Evolutionary conservation across 1,140 invertebrate species (phyloP).

Genomic region (Venustaconcha ellipsiformis): DNA sequence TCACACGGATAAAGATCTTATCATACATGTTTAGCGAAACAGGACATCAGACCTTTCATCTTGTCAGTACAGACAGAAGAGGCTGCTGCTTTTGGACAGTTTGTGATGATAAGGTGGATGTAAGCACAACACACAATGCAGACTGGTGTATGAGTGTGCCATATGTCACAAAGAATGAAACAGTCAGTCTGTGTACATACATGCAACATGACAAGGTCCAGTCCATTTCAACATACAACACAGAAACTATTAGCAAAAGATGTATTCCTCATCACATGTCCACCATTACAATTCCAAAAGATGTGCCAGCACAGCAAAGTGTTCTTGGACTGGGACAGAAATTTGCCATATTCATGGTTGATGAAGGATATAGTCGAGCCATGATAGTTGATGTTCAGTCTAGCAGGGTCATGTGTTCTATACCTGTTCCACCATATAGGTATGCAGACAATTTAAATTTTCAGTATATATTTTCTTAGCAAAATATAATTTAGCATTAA

Average conservation of each 20-base stretch:
- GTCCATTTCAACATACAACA: conserved; percentile 18
- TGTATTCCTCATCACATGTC: conserved; percentile 23
- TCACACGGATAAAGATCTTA: conserved; percentile 26
- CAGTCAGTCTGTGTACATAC: conserved; percentile 20
- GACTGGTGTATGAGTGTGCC: conserved; percentile 33
- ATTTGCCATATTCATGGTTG: conserved; percentile 32
- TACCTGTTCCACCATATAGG: conserved; percentile 28
- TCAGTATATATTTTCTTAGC: too few species aligned
- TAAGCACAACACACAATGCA: conserved; percentile 27
- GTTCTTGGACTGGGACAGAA: conserved; percentile 28
- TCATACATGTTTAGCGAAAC: conserved; percentile 4
- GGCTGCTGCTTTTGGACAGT: conserved; percentile 33
- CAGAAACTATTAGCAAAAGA: conserved; percentile 17
- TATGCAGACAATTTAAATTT: neutral
- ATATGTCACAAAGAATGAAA: neutral
- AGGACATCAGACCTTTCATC: conserved; percentile 9
- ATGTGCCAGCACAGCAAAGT: conserved; percentile 23
- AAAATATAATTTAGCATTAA: too few species aligned
- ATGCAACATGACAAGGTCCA: conserved; percentile 20
- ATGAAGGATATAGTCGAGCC: conserved; percentile 28
- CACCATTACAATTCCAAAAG: conserved; percentile 11
- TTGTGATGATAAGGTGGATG: conserved; percentile 17
- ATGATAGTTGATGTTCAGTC: conserved; percentile 25
- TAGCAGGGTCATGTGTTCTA: conserved; percentile 21
- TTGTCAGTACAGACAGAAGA: conserved; percentile 22